phyloP scores from a whole-genome alignment of 1,140 invertebrate species.

The Octopus sinensis region DNA sequence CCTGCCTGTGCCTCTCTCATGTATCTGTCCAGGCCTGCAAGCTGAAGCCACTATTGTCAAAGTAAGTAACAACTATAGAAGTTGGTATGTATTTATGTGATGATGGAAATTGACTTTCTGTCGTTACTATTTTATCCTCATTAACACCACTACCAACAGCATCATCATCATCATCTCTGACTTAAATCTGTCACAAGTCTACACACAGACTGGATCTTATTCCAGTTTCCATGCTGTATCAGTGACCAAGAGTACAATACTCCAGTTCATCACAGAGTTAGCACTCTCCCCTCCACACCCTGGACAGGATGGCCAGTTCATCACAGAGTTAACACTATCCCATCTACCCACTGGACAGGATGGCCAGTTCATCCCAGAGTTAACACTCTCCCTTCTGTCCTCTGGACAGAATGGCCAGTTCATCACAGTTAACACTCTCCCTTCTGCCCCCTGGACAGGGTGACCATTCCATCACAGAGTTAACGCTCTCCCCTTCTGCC shows the following conservation, averaged over 20 bases:
- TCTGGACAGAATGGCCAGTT: too few relatives aligned
- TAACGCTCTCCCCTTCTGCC: too few relatives aligned
- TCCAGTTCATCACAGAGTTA: constrained; percentile 22
- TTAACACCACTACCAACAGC: too few relatives aligned
- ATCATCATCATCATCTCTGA: too few relatives aligned
- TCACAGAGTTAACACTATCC: constrained; percentile 28
- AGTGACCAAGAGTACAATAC: constrained; percentile 9
- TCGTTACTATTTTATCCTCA: too few relatives aligned
- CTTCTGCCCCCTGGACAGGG: too few relatives aligned
- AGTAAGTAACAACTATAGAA: constrained; percentile 20
- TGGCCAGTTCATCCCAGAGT: constrained; percentile 14
- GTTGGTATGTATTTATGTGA: not conserved
- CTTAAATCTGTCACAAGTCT: too few relatives aligned
- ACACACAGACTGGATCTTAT: not conserved
- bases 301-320: constrained; percentile 14
- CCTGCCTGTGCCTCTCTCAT: constrained; percentile 16
- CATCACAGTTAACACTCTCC: too few relatives aligned
- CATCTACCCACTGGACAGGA: constrained; percentile 26
- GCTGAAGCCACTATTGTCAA: constrained; percentile 30
- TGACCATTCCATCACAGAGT: too few relatives aligned
- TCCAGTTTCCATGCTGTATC: not conserved
- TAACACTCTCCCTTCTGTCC: too few relatives aligned
- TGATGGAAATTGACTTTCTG: not conserved
- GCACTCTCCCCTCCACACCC: constrained; percentile 25
- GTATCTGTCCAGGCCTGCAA: constrained; percentile 33